Evolutionary conservation across 2,797 vertebrate genomes (phyloP).

Genomic region (Pseudochirops cupreus): DNA sequence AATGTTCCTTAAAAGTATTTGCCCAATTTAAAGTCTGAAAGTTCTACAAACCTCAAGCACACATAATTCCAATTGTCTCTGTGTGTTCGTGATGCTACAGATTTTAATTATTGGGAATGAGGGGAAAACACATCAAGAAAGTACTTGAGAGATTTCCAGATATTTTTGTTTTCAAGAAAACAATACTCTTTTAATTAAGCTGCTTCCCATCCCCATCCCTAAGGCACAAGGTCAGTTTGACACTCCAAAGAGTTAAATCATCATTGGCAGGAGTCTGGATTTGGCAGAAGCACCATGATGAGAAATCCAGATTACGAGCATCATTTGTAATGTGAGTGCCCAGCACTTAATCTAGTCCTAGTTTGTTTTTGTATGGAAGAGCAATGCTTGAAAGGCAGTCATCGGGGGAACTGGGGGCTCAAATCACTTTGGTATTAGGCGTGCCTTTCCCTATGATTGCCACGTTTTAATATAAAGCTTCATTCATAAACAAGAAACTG

Average conservation of each 20-base stretch:
- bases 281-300: constrained; percentile 90
- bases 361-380: constrained; percentile 83
- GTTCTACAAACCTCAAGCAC: neutral
- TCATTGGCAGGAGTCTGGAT: constrained; percentile 84
- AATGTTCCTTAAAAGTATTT: constrained; percentile 60
- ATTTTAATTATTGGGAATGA: constrained; percentile 32
- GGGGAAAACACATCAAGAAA: constrained; percentile 21
- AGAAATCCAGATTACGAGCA: constrained; percentile 91
- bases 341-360: constrained; percentile 82
- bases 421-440: constrained; percentile 75
- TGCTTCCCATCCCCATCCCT: constrained; percentile 61
- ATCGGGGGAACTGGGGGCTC: constrained; percentile 75
- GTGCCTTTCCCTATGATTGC: constrained; percentile 74
- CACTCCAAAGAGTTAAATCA: constrained; percentile 88
- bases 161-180: constrained; percentile 74
- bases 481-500: constrained; percentile 73
- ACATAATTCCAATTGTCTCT: constrained; percentile 1
- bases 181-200: constrained; percentile 72
- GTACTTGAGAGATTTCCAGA: constrained; percentile 55
- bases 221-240: constrained; percentile 82
- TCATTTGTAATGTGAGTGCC: constrained; percentile 89
- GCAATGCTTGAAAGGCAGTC: constrained; percentile 78
- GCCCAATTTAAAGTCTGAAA: constrained; percentile 61
- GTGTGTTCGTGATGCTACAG: neutral
- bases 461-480: constrained; percentile 64